Evolutionary conservation across 1,140 invertebrate genomes (phyloP), one percentile per base, ranked within the genome.

Genomic region (Dinothrombium tinctorium): DNA sequence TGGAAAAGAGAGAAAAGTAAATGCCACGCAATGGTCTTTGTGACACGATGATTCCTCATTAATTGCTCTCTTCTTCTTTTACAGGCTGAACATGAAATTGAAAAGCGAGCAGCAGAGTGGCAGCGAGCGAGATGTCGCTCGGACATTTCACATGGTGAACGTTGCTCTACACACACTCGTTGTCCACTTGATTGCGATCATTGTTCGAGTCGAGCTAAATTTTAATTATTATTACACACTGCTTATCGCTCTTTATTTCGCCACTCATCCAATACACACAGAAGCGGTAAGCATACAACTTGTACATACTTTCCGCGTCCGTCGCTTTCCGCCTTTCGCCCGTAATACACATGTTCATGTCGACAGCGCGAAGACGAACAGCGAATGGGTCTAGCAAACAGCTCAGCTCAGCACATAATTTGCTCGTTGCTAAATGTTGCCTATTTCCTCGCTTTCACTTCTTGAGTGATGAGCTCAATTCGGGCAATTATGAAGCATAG

Each of bases 261-360:
- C 63, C 28, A 55, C 63, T 15, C 65, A 67, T 51, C 65, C 65
- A 7, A 54, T 67, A 25, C 65, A 67, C 43, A 60, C 59, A 22
- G 65, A 67, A 53, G 64, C 64, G 40, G 64, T 66, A 54, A 55
- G 56, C 56, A 37, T 7, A 29, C 12, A 29, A n/a, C 4, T 2
- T 4, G 3, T 19, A 3, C 17, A 12, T n/a, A 33, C 12, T 33
- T 33, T 33, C 20, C 4, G 1, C 4, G 12, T 26, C 29, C 11
- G n/a, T 22, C 21, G 8, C 25, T n/a, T n/a, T n/a, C n/a, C n/a
- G n/a, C n/a, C n/a, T n/a, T n/a, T n/a, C n/a, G n/a, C n/a, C n/a
- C n/a, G n/a, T n/a, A n/a, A n/a, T n/a, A n/a, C n/a, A n/a, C n/a
- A n/a, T n/a, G n/a, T n/a, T n/a, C n/a, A n/a, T n/a, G n/a, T n/a